A percentile compares a stretch with the other conserved stretches of the same genome.
Evolutionary conservation across 1,140 invertebrate genomes (phyloP).

Genomic region (Lerema accius): DNA sequence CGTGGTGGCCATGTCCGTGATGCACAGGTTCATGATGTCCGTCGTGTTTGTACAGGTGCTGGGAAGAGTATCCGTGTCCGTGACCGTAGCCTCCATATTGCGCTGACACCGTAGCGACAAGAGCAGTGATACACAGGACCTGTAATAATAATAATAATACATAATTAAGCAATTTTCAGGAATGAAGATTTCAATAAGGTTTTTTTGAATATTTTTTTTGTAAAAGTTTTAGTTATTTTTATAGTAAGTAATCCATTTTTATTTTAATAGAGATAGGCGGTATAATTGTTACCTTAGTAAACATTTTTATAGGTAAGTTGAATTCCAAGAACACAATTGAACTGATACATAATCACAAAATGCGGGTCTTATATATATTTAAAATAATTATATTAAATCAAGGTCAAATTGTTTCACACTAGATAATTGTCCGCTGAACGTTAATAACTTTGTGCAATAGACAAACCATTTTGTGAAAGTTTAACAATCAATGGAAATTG

Average conservation of each 20-base stretch:
- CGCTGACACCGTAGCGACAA: too few species aligned
- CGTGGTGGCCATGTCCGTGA: slow-evolving; percentile 49
- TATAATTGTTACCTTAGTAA: not conserved
- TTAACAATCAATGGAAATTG: not conserved
- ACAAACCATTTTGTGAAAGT: not conserved
- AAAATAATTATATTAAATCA: not conserved
- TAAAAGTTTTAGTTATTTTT: too few species aligned
- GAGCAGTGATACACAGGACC: too few species aligned
- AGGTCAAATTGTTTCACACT: not conserved
- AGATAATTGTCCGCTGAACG: not conserved
- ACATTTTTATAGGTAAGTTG: not conserved
- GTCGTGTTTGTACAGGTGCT: slow-evolving; percentile 55
- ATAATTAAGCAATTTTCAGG: too few species aligned
- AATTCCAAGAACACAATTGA: not conserved
- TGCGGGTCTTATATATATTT: not conserved
- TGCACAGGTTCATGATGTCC: slow-evolving; percentile 47
- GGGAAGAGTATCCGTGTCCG: slow-evolving; percentile 49
- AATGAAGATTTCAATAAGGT: too few species aligned
- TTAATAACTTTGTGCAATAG: not conserved
- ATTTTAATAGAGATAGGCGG: too few species aligned
- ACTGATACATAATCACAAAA: not conserved
- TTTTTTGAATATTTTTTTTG: too few species aligned
- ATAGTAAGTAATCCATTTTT: too few species aligned
- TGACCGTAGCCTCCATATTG: slow-evolving; percentile 46
- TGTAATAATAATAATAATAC: too few species aligned